These are phyloP conservation scores for Eledona agricola DNA, from an alignment of 2,888 invertebrate genomes.

Conservation along the genomic window DNA sequence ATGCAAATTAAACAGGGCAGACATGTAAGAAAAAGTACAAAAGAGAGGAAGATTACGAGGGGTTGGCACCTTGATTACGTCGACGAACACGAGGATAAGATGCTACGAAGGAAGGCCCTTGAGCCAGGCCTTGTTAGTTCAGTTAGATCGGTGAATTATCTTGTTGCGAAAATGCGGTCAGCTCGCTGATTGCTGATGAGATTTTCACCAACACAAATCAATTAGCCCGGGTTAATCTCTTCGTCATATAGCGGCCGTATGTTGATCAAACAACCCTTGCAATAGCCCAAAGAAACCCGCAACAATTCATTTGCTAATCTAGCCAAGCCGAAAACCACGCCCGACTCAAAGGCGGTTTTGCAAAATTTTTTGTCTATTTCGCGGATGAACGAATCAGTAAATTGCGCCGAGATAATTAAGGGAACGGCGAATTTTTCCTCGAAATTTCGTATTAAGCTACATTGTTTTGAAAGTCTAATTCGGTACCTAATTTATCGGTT, in stretches of 20 bases:
- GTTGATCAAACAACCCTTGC: too few relatives aligned
- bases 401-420: too few relatives aligned
- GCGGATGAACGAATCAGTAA: too few relatives aligned
- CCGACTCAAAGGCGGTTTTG: too few relatives aligned
- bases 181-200: constrained; percentile 35
- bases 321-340: too few relatives aligned
- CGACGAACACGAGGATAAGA: constrained; percentile 22
- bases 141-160: constrained; percentile 32
- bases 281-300: too few relatives aligned
- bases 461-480: constrained; percentile 40
- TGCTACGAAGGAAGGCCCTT: constrained; percentile 27
- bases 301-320: too few relatives aligned
- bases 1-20: constrained; percentile 16
- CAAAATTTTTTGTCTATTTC: too few relatives aligned
- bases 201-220: constrained; percentile 32
- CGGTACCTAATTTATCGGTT: constrained; percentile 29
- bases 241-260: constrained; percentile 17
- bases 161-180: constrained; percentile 31
- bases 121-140: constrained; percentile 35
- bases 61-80: constrained; percentile 31
- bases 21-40: constrained; percentile 4
- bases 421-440: constrained; percentile 7
- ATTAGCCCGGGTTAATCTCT: constrained; percentile 28
- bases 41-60: constrained; percentile 22
- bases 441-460: constrained; percentile 38